These are phyloP conservation scores for Otocyon megalotis DNA, from an alignment of 2,113 vertebrate genomes.

Conservation along the genomic window DNA sequence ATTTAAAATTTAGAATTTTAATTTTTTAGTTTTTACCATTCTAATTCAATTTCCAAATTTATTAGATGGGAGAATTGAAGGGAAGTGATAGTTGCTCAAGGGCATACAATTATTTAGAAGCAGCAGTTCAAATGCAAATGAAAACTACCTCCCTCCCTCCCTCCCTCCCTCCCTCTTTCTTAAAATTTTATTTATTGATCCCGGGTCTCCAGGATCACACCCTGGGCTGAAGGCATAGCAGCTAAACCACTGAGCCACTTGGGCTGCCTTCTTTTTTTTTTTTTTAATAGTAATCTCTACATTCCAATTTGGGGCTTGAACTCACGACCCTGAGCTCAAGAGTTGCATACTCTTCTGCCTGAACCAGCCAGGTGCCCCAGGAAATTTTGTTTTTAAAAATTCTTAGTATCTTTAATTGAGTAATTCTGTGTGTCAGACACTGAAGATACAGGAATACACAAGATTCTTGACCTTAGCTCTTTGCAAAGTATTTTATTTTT, in stretches of 20 bases:
- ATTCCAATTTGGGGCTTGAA: neutral
- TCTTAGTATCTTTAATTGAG: neutral
- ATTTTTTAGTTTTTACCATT: neutral
- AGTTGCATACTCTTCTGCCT: neutral
- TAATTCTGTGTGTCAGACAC: neutral
- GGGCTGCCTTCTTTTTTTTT: neutral
- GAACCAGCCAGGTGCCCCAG: neutral
- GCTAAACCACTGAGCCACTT: too few species aligned
- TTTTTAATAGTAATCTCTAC: neutral
- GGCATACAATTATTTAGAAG: neutral
- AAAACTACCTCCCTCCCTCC: too few species aligned
- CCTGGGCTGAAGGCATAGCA: too few species aligned
- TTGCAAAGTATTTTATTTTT: slow-evolving; percentile 17
- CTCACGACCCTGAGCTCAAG: neutral
- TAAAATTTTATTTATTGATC: too few species aligned
- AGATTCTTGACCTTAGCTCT: neutral
- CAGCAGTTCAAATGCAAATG: slow-evolving; percentile 13
- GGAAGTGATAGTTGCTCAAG: neutral
- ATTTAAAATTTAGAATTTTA: neutral
- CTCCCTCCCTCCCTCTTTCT: too few species aligned
- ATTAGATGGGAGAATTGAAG: neutral
- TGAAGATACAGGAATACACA: neutral
- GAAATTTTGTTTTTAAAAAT: neutral
- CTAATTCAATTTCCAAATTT: neutral
- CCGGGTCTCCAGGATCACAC: too few species aligned